Percentiles rank a stretch among this genome's conserved stretches.
phyloP scores from a whole-genome alignment of 1,140 invertebrate genomes.

The Saccostrea echinata region DNA sequence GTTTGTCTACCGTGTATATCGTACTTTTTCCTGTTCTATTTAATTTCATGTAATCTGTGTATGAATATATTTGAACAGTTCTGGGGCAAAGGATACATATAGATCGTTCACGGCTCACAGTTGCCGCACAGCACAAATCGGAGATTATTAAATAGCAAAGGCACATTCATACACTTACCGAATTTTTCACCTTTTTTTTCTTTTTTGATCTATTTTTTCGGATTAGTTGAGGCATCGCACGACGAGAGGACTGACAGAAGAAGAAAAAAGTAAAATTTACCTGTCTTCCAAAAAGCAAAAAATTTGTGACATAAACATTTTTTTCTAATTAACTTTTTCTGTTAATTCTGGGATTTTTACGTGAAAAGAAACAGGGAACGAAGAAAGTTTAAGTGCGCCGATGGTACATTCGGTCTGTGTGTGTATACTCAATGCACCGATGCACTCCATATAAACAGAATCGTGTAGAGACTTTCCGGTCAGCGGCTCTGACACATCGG shows the following conservation, averaged over 20 bases:
- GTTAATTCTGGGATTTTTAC: slow-evolving; percentile 10
- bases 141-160: not conserved
- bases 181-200: slow-evolving; percentile 1
- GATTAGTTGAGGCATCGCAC: not conserved
- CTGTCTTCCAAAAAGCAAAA: not conserved
- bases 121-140: not conserved
- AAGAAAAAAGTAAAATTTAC: not conserved
- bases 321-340: slow-evolving; percentile 22
- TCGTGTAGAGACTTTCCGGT: slow-evolving; percentile 18
- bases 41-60: slow-evolving; percentile 12
- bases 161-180: not conserved
- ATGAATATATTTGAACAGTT: not conserved
- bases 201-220: slow-evolving; percentile 8
- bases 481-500: not conserved
- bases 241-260: not conserved
- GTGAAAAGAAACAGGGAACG: not conserved
- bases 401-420: not conserved
- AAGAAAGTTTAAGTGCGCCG: not conserved
- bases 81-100: not conserved
- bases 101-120: not conserved
- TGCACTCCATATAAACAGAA: slow-evolving; percentile 13
- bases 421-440: slow-evolving; percentile 8
- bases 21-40: not conserved
- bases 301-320: not conserved
- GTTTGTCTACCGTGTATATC: slow-evolving; percentile 15